These are phyloP conservation scores for Dicyrtomina minuta DNA, from an alignment of 2,888 invertebrate species.

Conservation along the genomic window DNA sequence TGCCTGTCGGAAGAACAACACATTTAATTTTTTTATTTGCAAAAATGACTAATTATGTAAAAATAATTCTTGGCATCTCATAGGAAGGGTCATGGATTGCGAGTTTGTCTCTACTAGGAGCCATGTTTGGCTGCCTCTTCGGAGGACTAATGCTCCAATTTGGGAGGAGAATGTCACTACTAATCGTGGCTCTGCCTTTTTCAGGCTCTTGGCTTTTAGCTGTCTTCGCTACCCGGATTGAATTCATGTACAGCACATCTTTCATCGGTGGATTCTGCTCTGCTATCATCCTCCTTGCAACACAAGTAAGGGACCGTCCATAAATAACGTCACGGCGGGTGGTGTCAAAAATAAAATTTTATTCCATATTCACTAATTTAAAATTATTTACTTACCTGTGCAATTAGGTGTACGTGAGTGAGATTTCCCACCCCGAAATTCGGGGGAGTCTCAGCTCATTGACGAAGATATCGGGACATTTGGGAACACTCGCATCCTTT, in stretches of 20 bases:
- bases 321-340: too few relatives aligned
- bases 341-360: too few relatives aligned
- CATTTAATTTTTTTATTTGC: too few relatives aligned
- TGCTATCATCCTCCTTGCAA: conserved; percentile 73
- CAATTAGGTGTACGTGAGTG: conserved; percentile 80
- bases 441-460: conserved; percentile 84
- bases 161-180: conserved; percentile 70
- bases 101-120: conserved; percentile 75
- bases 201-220: too few relatives aligned
- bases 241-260: conserved; percentile 79
- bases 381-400: too few relatives aligned
- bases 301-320: conserved; percentile 67
- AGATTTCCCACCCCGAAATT: conserved; percentile 82
- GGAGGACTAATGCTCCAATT: too few relatives aligned
- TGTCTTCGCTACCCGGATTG: conserved; percentile 69
- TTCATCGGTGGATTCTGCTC: conserved; percentile 81
- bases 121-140: conserved; percentile 78
- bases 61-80: too few relatives aligned
- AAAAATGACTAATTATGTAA: too few relatives aligned
- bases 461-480: conserved; percentile 77
- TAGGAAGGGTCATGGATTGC: conserved; percentile 82
- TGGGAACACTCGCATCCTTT: conserved; percentile 81
- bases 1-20: too few relatives aligned
- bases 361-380: too few relatives aligned
- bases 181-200: conserved; percentile 73